Conservation (phyloP, 2,113 vertebrate species). For the Danio rerio region DNA sequence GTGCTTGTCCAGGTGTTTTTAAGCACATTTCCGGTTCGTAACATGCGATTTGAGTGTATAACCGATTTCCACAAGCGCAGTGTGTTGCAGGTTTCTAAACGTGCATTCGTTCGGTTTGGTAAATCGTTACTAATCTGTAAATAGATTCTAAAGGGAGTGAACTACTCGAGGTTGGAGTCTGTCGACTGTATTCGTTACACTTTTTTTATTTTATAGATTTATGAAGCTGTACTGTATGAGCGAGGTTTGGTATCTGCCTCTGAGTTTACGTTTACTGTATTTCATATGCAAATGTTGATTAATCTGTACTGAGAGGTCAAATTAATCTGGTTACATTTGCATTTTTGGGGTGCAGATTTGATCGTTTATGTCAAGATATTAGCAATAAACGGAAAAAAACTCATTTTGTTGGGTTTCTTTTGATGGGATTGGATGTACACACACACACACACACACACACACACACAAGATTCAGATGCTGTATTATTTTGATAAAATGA, state of each 20-base stretch:
- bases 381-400: constrained; percentile 86
- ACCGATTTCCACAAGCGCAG: neutral
- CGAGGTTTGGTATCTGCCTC: constrained; percentile 80
- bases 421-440: neutral
- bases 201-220: constrained; percentile 79
- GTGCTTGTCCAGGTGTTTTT: constrained; percentile 28
- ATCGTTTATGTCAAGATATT: constrained; percentile 83
- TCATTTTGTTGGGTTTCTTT: neutral
- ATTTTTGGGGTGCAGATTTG: constrained; percentile 86
- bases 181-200: constrained; percentile 80
- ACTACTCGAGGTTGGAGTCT: constrained; percentile 68
- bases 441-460: too few species aligned
- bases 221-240: constrained; percentile 87
- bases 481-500: too few species aligned
- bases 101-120: constrained; percentile 18
- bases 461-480: too few species aligned
- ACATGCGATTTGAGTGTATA: neutral
- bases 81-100: constrained; percentile 33
- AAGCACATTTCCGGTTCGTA: constrained; percentile 29
- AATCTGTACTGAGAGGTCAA: constrained; percentile 87
- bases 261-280: constrained; percentile 91
- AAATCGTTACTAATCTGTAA: constrained; percentile 38
- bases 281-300: constrained; percentile 88
- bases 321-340: constrained; percentile 89
- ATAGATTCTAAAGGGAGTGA: constrained; percentile 1